Conservation (phyloP, 2,888 invertebrate genomes). For the Eutolmus rufibarbis region DNA sequence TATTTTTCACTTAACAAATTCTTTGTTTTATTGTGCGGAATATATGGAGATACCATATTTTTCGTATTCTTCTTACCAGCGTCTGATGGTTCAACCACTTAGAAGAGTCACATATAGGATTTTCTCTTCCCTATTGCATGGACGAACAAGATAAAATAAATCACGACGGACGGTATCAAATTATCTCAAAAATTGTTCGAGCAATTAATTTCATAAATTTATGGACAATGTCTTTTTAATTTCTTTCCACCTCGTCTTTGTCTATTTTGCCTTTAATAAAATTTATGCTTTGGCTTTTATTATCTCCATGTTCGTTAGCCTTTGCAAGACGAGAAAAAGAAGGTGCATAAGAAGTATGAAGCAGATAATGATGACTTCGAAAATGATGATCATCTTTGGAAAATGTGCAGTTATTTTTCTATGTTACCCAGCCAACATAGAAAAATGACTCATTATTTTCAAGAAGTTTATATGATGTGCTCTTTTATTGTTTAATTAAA, state of each 20-base stretch:
- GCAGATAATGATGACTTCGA: neutral
- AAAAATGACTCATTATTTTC: neutral
- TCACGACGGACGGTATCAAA: conserved; percentile 35
- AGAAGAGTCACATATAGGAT: neutral
- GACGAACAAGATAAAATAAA: conserved; percentile 21
- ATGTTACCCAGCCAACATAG: neutral
- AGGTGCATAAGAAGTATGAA: neutral
- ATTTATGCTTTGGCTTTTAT: conserved; percentile 31
- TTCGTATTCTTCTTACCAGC: neutral
- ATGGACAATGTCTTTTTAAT: conserved; percentile 39
- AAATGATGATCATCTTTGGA: neutral
- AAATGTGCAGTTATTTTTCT: neutral
- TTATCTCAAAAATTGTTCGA: conserved; percentile 35
- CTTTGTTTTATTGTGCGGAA: neutral
- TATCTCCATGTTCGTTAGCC: neutral
- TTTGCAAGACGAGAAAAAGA: neutral
- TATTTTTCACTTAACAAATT: neutral
- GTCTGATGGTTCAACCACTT: neutral
- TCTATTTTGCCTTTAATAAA: conserved; percentile 36
- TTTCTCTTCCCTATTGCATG: neutral
- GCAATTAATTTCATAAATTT: conserved; percentile 41
- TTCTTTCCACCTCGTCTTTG: conserved; percentile 31
- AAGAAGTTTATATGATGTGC: neutral
- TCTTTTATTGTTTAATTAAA: conserved; percentile 30
- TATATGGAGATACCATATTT: neutral